phyloP scores from a whole-genome alignment of 2,888 invertebrate genomes.

The Drosophila mayaguana region DNA sequence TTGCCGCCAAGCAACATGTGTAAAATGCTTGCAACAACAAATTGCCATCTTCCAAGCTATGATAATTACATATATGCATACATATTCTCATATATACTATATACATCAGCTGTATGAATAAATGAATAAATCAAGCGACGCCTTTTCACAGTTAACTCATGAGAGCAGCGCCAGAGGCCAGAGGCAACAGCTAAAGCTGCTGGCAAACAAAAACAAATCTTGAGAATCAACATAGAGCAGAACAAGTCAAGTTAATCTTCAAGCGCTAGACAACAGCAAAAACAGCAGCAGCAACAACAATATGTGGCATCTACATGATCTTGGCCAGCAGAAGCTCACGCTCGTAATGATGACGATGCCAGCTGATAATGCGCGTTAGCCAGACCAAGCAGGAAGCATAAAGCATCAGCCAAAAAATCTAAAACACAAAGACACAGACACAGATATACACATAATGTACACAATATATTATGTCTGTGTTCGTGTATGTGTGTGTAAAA shows the following conservation, averaged over 20 bases:
- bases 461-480: background rate
- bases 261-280: conserved; percentile 29
- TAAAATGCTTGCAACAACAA: conserved; percentile 54
- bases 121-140: conserved; percentile 76
- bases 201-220: conserved; percentile 51
- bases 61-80: conserved; percentile 54
- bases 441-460: conserved; percentile 12
- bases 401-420: conserved; percentile 61
- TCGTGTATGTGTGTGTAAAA: conserved; percentile 39
- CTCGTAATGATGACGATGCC: conserved; percentile 50
- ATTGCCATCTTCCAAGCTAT: conserved; percentile 51
- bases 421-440: conserved; percentile 17
- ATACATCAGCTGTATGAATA: conserved; percentile 61
- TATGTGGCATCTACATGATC: conserved; percentile 54
- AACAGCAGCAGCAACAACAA: conserved; percentile 18
- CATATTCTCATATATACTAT: conserved; percentile 29
- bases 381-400: conserved; percentile 72
- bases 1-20: conserved; percentile 52
- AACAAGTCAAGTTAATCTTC: conserved; percentile 43
- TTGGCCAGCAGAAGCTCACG: conserved; percentile 60
- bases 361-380: conserved; percentile 54
- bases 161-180: conserved; percentile 37
- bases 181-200: conserved; percentile 41
- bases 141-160: conserved; percentile 72
- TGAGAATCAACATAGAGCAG: conserved; percentile 42